Conservation (phyloP, 2,888 invertebrate species). For the Drosophila kuntzei region DNA sequence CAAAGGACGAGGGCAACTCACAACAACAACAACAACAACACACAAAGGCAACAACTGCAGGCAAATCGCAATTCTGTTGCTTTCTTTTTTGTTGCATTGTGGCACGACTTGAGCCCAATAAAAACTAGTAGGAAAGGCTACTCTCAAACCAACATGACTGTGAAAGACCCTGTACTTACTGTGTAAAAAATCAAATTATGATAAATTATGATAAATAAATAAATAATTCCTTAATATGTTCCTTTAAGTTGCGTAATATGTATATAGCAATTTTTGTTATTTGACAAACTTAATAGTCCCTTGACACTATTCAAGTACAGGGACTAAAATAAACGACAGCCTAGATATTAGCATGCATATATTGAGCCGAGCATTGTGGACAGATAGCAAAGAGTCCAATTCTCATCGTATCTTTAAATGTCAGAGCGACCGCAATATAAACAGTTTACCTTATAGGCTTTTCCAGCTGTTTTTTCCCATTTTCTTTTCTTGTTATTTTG, state of each 20-base stretch:
- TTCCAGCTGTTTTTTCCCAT: constrained; percentile 22
- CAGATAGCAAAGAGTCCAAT: constrained; percentile 40
- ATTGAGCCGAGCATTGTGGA: constrained; percentile 33
- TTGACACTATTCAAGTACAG: background rate
- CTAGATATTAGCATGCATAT: constrained; percentile 59
- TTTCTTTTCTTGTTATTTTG: constrained; percentile 37
- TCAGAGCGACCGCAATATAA: constrained; percentile 50
- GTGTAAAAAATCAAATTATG: background rate
- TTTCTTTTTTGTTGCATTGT: constrained; percentile 24
- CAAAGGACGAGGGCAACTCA: constrained; percentile 40
- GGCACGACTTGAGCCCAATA: constrained; percentile 57
- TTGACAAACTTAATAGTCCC: background rate
- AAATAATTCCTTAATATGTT: no score
- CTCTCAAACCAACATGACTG: background rate
- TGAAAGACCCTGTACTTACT: background rate
- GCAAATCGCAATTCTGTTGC: constrained; percentile 51
- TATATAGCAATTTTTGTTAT: no score
- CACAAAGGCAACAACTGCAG: constrained; percentile 21
- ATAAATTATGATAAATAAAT: no score
- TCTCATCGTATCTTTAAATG: constrained; percentile 60
- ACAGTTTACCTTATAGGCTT: constrained; percentile 60
- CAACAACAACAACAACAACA: constrained; percentile 21
- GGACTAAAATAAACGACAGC: constrained; percentile 30
- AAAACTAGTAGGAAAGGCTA: constrained; percentile 25
- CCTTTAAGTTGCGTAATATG: no score